These are phyloP conservation scores for Macheiramphus alcinus DNA, from an alignment of 2,113 vertebrate species.

Conservation along the genomic window DNA sequence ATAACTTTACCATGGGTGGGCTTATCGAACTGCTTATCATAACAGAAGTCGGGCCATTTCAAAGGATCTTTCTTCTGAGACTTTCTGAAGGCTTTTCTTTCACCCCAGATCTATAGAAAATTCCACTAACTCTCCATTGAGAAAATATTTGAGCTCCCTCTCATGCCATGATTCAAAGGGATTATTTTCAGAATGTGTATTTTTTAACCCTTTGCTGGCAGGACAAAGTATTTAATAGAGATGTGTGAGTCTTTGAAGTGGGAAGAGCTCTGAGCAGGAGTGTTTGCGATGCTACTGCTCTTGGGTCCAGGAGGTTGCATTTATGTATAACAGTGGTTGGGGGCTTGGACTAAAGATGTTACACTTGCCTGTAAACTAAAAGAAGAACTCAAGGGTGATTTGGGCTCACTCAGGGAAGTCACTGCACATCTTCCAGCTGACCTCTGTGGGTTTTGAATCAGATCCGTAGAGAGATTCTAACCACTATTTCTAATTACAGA, in stretches of 20 bases:
- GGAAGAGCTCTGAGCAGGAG: not conserved
- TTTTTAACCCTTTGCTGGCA: not conserved
- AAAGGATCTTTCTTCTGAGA: constrained; percentile 57
- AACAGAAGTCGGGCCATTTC: constrained; percentile 57
- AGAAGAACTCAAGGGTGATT: not conserved
- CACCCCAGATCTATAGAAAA: not conserved
- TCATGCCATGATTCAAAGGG: not conserved
- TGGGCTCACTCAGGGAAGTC: not conserved
- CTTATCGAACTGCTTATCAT: constrained; percentile 66
- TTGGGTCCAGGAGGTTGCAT: not conserved
- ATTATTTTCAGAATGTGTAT: not conserved
- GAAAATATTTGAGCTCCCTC: constrained; percentile 34
- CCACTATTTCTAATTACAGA: not conserved
- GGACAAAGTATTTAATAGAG: not conserved
- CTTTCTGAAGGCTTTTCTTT: constrained; percentile 17
- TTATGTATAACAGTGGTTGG: not conserved
- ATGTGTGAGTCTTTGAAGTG: not conserved
- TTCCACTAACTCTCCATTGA: constrained; percentile 11
- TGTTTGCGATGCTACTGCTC: not conserved
- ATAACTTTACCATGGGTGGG: constrained; percentile 71
- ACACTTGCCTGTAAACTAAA: not conserved
- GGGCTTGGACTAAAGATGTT: not conserved
- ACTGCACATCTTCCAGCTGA: not conserved
- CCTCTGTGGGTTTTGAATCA: not conserved
- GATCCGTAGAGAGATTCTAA: not conserved